Base-by-base conservation (phyloP, 2,797 vertebrate species). In the Lutjanus campechanus region DNA sequence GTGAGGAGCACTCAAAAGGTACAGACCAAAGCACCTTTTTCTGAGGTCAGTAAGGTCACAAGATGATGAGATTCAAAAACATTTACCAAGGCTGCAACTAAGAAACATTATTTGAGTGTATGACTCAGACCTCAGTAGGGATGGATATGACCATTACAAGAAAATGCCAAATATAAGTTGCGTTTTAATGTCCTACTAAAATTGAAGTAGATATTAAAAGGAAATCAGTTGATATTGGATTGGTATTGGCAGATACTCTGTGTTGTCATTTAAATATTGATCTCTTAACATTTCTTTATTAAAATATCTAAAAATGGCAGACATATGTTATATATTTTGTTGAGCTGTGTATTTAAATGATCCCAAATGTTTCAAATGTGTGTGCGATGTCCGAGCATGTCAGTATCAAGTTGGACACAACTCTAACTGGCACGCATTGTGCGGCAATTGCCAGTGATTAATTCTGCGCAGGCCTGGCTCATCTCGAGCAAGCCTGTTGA, bases 11-110 rank as follows among this genome's bases (percentile, higher is more conserved):
- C 46, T 69, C 12, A 53, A 25, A 41, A 13, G 17, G 3, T 50
- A 2, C 1, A 12, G 16, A 29, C 60, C 8, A 41, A 19, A 40
- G 25, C 22, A 20, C 11, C 12, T 58, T 49, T 76, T 15, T 61
- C 10, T 54, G 29, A 62, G 16, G 19, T 36, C 11, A 60, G 13
- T 25, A 19, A 64, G 19, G 65, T 75, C 59, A 69, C 58, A 74
- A 69, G 58, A 40, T 25, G 17, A 50, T 1, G 2, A 19, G 16
- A 55, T 43, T 53, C 15, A 10, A 46, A 69, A 76, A 66, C 6
- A 36, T 70, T 56, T 43, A 15, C 16, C 7, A 43, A 53, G 16
- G 16, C 50, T 65, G 25, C 11, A 40, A 19, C 56, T 29, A 8
- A 54, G 64, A 59, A 54, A 51, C 9, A 44, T 13, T 13, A 49